Percentiles rank a stretch among this genome's conserved stretches.
phyloP scores from a whole-genome alignment of 35 echinoderm and acorn worm genomes.

The Nesometra sesokonis region DNA sequence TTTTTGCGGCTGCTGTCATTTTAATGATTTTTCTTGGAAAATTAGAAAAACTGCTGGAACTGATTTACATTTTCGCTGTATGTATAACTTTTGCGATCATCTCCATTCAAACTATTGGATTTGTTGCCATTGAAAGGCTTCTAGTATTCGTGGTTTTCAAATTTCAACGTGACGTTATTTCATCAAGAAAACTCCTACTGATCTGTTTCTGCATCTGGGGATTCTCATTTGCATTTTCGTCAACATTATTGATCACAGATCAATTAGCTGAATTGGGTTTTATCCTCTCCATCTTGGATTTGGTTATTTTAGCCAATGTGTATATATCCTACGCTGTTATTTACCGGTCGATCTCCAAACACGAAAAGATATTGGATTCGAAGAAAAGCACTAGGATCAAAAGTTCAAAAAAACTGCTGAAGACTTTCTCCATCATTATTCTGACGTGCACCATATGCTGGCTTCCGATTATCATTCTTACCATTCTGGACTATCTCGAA shows the following conservation, averaged over 20 bases:
- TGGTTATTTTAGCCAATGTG: not conserved
- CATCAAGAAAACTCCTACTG: not conserved
- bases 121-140: not conserved
- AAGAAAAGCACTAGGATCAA: not conserved
- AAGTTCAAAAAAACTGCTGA: not conserved
- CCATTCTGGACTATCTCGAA: not conserved
- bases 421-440: not conserved
- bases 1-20: not conserved
- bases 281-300: not conserved
- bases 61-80: not conserved
- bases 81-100: not conserved
- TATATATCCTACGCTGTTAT: not conserved
- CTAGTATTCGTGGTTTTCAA: not conserved
- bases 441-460: not conserved
- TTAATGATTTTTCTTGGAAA: not conserved
- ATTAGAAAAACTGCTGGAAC: no score
- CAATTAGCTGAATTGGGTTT: not conserved
- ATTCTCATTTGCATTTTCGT: not conserved
- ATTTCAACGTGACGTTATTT: not conserved
- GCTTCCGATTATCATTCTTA: not conserved
- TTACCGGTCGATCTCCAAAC: not conserved
- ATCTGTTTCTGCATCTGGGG: not conserved
- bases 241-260: not conserved
- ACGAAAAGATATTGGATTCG: not conserved
- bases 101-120: not conserved